Base-by-base conservation (phyloP, 2,888 invertebrate species). In the Amphimallon solstitiale region DNA sequence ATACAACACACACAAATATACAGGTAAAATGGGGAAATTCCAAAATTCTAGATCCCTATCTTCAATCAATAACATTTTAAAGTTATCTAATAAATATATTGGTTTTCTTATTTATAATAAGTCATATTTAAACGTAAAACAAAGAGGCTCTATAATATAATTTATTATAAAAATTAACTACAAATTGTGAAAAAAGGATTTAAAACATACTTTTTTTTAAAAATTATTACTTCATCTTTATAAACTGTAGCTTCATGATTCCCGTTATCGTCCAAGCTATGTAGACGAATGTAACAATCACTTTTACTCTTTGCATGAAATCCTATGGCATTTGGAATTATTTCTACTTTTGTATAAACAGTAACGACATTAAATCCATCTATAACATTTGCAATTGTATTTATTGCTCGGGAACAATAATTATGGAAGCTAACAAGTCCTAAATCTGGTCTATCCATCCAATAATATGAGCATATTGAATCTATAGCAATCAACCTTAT, bases 391-490 rank as follows among this genome's bases (percentile, higher is more conserved):
- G 19, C 35, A 43, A 66, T 37, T 6, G 14, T 23, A 51, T 54
- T 61, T 35, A n/a, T 43, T 21, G 45, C 35, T 38, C 37, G 35
- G 10, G 52, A 45, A 52, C 66, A 66, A 46, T 66, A 62, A 10
- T 48, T 43, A 52, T 51, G 52, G 19, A 52, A 49, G 52, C 66
- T 66, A 35, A 61, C 38, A 19, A 34, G 35, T 12, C 59, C 52
- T 21, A 51, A 35, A 49, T 69, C 61, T n/a, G 34, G 43, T 23
- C 68, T 63, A 52, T 72, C 72, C n/a, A 52, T 72, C 84, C 86
- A 87, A 74, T 85, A 86, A 74, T 82, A 84, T 0, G 84, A 81
- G 12, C 82, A 79, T 29, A 86, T 77, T 63, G 84, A 83, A 68
- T 86, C 86, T 9, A 87, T 73, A 12, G 83, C 80, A 34, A 87